Base-by-base conservation (phyloP, 2,113 vertebrate species). In the Strigops habroptila region DNA sequence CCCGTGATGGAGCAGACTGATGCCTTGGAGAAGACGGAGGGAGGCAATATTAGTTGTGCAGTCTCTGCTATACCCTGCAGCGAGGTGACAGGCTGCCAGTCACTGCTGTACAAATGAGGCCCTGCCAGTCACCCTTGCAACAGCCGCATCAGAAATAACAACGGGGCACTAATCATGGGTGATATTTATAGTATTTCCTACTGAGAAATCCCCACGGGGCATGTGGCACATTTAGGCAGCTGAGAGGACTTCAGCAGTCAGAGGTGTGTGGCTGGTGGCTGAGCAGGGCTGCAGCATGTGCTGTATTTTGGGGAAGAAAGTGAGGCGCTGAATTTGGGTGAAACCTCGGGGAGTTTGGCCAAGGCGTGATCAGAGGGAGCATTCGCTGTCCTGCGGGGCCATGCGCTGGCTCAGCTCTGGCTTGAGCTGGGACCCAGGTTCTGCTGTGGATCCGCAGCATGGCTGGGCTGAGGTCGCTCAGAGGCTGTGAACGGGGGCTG, bases 21-120 rank as follows among this genome's bases (percentile, higher is more conserved):
- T 86, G 94, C 97, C 98, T 95, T 95, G 89, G 96, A 97, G 95
- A 93, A 82, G 88, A 87, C 17, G 57, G 64, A 91, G 86, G 92
- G 84, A 88, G 90, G 92, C 95, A 86, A 79, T 96, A 71, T 88
- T 96, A 96, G 97, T 87, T 41, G 95, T 67, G 74, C 73, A 2
- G 49, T 74, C 95, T 83, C 91, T 14, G 10, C 91, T 79, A 37
- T 87, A 52, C 82, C 90, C 96, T 93, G 91, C 93, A 96, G 96
- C 80, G 33, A 24, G 93, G 95, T 97, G 97, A 97, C 97, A 96
- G 97, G 77, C 95, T 97, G 96, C 97, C 97, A 96, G 86, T 97
- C 97, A 96, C 88, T 16, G 19, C 75, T 49, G 37, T 60, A 35
- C 84, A 96, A 97, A 97, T 92, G 97, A 96, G 96, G 88, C n/a